Percentiles rank a stretch among this genome's conserved stretches.
These are phyloP conservation scores for Indicator maculatus DNA, from an alignment of 2,113 vertebrate species.

Conservation along the genomic window DNA sequence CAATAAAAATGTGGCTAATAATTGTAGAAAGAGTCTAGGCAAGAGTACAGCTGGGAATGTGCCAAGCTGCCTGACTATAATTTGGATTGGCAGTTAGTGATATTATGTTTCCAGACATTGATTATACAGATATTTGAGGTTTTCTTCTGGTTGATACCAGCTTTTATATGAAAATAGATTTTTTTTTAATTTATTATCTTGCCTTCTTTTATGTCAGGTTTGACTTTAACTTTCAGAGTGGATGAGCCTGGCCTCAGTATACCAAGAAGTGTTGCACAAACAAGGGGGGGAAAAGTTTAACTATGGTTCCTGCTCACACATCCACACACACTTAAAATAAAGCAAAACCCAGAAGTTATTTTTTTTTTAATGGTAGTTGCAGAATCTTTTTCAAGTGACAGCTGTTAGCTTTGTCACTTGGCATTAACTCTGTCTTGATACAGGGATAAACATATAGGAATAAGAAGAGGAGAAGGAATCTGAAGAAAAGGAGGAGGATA, in stretches of 20 bases:
- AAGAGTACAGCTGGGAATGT: not conserved
- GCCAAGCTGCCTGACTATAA: slow-evolving; percentile 46
- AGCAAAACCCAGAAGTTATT: not conserved
- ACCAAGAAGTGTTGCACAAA: not conserved
- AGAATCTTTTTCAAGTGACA: not conserved
- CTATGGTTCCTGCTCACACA: not conserved
- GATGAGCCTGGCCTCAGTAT: not conserved
- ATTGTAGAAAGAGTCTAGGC: slow-evolving; percentile 21
- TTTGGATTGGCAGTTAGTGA: slow-evolving; percentile 48
- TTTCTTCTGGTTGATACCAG: slow-evolving; percentile 32
- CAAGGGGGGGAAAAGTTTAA: not conserved
- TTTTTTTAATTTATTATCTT: slow-evolving; percentile 3
- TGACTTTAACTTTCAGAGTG: slow-evolving; percentile 8
- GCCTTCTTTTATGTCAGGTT: not conserved
- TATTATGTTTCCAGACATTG: slow-evolving; percentile 39
- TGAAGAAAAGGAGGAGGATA: not conserved
- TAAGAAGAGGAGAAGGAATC: not conserved
- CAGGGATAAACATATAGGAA: not conserved
- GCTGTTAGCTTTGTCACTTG: not conserved
- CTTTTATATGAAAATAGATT: not conserved
- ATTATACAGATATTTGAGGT: slow-evolving; percentile 7
- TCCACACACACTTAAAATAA: not conserved
- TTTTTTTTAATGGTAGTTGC: not conserved
- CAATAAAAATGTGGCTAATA: slow-evolving; percentile 30
- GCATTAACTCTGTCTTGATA: not conserved